Conservation (phyloP, 2,113 vertebrate genomes). For the Dasyprocta punctata region DNA sequence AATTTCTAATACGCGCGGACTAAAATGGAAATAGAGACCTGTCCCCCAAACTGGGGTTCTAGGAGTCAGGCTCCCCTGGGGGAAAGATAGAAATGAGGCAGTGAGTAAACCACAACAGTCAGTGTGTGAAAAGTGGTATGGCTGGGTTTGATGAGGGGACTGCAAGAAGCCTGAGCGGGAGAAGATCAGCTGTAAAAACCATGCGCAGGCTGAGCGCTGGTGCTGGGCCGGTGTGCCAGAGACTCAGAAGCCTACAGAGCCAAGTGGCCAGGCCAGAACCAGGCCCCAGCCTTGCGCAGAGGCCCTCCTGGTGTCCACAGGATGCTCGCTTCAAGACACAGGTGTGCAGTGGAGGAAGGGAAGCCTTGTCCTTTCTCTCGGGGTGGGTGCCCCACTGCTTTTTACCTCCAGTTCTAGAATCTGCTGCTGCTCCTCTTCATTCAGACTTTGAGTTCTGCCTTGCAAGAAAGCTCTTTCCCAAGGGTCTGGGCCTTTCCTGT, state of each 20-base stretch:
- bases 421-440: constrained; percentile 95
- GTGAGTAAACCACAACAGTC: not conserved
- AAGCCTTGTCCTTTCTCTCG: not conserved
- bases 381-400: not conserved
- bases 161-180: not conserved
- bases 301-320: not conserved
- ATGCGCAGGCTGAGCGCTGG: not conserved
- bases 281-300: not conserved
- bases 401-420: constrained; percentile 93
- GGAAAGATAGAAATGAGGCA: not conserved
- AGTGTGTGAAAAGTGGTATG: not conserved
- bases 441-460: constrained; percentile 93
- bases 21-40: constrained; percentile 46
- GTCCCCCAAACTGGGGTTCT: not conserved
- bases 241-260: no score
- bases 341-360: no score
- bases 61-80: not conserved
- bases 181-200: not conserved
- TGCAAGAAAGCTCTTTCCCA: constrained; percentile 92
- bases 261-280: not conserved
- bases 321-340: not conserved
- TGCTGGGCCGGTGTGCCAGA: not conserved
- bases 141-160: not conserved
- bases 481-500: not conserved
- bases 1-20: not conserved